A percentile compares a stretch with the other conserved stretches of the same genome.
phyloP scores from a whole-genome alignment of 2,797 vertebrate genomes.

The Sebastes iracundus region DNA sequence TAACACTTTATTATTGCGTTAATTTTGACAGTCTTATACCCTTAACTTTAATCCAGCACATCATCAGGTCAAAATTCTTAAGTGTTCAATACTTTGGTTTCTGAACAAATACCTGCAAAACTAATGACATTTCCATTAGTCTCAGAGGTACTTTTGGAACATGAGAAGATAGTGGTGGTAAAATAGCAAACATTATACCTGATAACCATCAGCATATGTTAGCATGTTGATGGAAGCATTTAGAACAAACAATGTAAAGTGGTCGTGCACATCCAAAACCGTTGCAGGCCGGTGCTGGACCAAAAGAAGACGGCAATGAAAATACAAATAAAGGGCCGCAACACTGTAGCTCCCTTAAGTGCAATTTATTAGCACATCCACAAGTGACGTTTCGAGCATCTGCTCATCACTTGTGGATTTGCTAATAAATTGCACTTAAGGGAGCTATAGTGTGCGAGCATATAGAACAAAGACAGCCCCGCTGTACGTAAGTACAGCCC shows the following conservation, averaged over 20 bases:
- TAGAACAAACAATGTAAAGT: not conserved
- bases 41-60: not conserved
- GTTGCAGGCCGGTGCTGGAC: too few relatives aligned
- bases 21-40: not conserved
- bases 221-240: not conserved
- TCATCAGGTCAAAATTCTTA: not conserved
- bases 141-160: not conserved
- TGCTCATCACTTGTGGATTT: not conserved
- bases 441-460: not conserved
- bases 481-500: not conserved
- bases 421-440: not conserved
- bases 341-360: not conserved
- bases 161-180: not conserved
- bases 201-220: not conserved
- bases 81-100: not conserved
- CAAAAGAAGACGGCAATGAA: not conserved
- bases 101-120: not conserved
- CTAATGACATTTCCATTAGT: not conserved
- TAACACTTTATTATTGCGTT: too few relatives aligned
- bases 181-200: not conserved
- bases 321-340: too few relatives aligned
- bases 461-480: not conserved
- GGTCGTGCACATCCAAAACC: not conserved
- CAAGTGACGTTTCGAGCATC: not conserved
- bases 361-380: not conserved